Conservation (phyloP, 2,888 invertebrate genomes). For the Euplagia quadripunctaria region DNA sequence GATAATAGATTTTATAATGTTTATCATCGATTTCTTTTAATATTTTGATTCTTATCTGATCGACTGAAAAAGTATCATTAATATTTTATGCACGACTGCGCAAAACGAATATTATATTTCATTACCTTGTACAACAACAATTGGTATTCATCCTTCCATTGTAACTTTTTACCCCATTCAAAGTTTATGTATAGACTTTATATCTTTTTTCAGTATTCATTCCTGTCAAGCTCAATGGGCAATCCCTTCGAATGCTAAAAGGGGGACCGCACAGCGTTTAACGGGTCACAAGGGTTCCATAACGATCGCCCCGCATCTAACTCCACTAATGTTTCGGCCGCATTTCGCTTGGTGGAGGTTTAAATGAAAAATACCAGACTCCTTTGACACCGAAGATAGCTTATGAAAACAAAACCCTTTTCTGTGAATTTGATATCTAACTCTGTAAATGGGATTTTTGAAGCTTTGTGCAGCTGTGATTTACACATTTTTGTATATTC, state of each 20-base stretch:
- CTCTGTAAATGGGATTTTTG: conserved; percentile 45
- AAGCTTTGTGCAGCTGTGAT: conserved; percentile 46
- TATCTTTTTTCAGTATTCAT: conserved; percentile 46
- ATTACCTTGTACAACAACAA: conserved; percentile 25
- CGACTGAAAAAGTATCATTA: not conserved
- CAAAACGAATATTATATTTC: conserved; percentile 18
- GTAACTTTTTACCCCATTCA: conserved; percentile 26
- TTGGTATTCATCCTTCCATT: conserved; percentile 34
- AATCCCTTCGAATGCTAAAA: conserved; percentile 48
- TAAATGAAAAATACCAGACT: conserved; percentile 52
- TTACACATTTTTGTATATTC: conserved; percentile 27
- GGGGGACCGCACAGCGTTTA: conserved; percentile 38
- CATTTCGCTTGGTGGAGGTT: conserved; percentile 39
- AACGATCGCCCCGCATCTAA: conserved; percentile 50
- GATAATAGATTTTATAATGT: too few relatives aligned
- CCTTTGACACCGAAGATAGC: conserved; percentile 49
- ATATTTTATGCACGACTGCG: conserved; percentile 8
- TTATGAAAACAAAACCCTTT: conserved; percentile 53
- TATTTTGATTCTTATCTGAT: not conserved
- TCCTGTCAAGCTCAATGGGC: conserved; percentile 42
- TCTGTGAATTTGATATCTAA: conserved; percentile 47
- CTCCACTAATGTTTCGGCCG: conserved; percentile 52
- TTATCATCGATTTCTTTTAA: not conserved
- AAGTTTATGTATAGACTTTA: conserved; percentile 42
- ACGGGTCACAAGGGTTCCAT: conserved; percentile 44